Conservation (phyloP, 2,113 vertebrate species). For the Pica pica region DNA sequence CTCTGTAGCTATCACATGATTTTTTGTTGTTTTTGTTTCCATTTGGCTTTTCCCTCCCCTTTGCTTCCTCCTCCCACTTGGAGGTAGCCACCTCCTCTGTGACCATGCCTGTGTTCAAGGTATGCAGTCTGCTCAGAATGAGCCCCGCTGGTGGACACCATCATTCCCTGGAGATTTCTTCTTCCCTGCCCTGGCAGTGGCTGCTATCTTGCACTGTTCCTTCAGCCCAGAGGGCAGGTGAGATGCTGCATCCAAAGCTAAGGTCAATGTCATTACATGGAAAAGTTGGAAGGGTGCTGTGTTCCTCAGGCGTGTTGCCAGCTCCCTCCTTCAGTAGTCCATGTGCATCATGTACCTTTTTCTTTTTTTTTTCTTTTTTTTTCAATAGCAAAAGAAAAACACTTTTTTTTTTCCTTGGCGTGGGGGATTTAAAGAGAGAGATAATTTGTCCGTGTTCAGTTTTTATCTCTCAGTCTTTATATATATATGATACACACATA, state of each 20-base stretch:
- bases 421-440: neutral
- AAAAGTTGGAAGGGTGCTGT: slow-evolving; percentile 68
- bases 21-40: slow-evolving; percentile 51
- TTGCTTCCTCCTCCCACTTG: slow-evolving; percentile 20
- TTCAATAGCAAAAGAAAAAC: neutral
- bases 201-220: slow-evolving; percentile 48
- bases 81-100: slow-evolving; percentile 19
- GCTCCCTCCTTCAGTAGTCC: slow-evolving; percentile 77
- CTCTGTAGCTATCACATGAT: slow-evolving; percentile 30
- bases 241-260: slow-evolving; percentile 43
- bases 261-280: slow-evolving; percentile 45
- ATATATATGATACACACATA: neutral
- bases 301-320: slow-evolving; percentile 72
- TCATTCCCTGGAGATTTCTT: slow-evolving; percentile 45
- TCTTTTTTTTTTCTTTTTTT: neutral
- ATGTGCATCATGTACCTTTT: slow-evolving; percentile 47
- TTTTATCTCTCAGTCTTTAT: slow-evolving; percentile 33
- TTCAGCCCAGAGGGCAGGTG: slow-evolving; percentile 56
- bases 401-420: slow-evolving; percentile 5
- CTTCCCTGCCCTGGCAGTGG: slow-evolving; percentile 58
- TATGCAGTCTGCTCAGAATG: slow-evolving; percentile 48
- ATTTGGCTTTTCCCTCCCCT: slow-evolving; percentile 48
- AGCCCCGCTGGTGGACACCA: slow-evolving; percentile 11
- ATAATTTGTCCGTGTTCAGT: neutral
- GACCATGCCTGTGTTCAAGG: slow-evolving; percentile 47